These are phyloP conservation scores for Drosophila monieri DNA, from an alignment of 2,888 invertebrate species.

Conservation along the genomic window DNA sequence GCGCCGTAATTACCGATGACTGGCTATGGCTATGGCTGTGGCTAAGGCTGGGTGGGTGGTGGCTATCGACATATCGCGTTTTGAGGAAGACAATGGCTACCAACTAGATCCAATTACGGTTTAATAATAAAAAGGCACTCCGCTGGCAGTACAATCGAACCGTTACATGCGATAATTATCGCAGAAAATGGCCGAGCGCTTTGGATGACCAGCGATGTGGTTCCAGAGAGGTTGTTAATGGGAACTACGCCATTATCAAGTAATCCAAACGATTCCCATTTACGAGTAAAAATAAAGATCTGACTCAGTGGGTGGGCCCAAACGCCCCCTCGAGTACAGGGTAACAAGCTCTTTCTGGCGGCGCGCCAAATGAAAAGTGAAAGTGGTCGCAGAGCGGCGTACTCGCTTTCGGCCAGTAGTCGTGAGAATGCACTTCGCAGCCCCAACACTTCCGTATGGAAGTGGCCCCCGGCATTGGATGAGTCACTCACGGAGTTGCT, in stretches of 20 bases:
- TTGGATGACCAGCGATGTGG: slow-evolving; percentile 15
- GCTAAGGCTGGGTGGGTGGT: slow-evolving; percentile 4
- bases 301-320: background rate
- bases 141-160: slow-evolving; percentile 18
- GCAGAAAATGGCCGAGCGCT: slow-evolving; percentile 33
- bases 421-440: slow-evolving; percentile 26
- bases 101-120: slow-evolving; percentile 71
- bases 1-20: slow-evolving; percentile 15
- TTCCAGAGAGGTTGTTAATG: background rate
- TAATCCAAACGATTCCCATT: no score
- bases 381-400: slow-evolving; percentile 27
- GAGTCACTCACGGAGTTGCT: background rate
- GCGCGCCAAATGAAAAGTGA: slow-evolving; percentile 34
- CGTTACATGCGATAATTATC: slow-evolving; percentile 54
- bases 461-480: background rate
- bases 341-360: slow-evolving; percentile 13
- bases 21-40: no score
- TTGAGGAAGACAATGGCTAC: slow-evolving; percentile 54
- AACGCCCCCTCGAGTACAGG: background rate
- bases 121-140: slow-evolving; percentile 66
- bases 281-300: no score
- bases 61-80: slow-evolving; percentile 32
- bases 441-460: slow-evolving; percentile 1
- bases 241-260: background rate
- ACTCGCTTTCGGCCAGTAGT: slow-evolving; percentile 27